Base-by-base conservation (phyloP, 2,797 vertebrate species). In the Enteromius treurensis region DNA sequence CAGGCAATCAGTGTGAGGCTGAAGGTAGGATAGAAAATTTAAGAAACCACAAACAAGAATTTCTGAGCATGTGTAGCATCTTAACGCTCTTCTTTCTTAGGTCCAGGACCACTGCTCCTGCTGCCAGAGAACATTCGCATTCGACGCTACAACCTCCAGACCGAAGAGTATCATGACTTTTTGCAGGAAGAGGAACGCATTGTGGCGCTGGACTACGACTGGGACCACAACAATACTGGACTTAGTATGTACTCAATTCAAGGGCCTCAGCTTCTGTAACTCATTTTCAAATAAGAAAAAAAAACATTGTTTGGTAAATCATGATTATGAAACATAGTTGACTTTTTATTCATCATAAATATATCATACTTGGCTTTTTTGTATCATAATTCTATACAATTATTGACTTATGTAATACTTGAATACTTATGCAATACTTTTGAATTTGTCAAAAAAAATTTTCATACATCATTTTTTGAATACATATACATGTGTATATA, bases 91-190 rank as follows among this genome's bases (percentile, higher is more conserved):
- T 64, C 80, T 86, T 89, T 84, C 76, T 32, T 23, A 99, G 98
- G 97, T 88, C 96, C 95, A 86, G 94, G 97, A 75, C 97, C 98
- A 1, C 91, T 99, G 87, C 90, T 99, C 84, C 94, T 99, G n/a
- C 91, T 99, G 89, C 97, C 98, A 3, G 98, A 99, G 88, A 98
- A 98, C 0, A 95, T 99, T 77, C 95, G 98, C 1, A 99, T 99
- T 90, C 96, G 97, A 62, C 97, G 96, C 77, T 99, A 97, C 87
- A 98, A 98, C 88, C 90, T 97, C 82, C 96, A 96, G 8, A 96
- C 96, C 3, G 96, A 98, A 74, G 95, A 96, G 88, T 98, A 97
- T 87, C 97, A 96, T 0, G 97, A 99, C 89, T 99, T 97, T 42
- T 94, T 99, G 84, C 96, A 99, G 85, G 95, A 99, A 13, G 94